phyloP scores from a whole-genome alignment of 2,888 invertebrate genomes.

The Seladonia tumulorum region DNA sequence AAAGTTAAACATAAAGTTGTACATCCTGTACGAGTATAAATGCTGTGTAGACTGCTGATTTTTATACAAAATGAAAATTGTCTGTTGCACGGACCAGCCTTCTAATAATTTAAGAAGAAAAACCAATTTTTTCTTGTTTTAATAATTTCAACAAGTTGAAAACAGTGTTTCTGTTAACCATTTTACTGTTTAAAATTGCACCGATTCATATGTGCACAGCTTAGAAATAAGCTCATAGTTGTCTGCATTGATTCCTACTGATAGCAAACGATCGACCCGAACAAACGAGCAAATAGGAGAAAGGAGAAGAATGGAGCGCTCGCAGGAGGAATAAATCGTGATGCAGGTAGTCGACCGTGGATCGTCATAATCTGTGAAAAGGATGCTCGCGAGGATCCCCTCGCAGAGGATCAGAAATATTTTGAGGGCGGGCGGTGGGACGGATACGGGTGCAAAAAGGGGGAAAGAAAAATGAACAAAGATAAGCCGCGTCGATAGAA shows the following conservation, averaged over 20 bases:
- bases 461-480: conserved; percentile 36
- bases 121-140: no score
- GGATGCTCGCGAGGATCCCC: not conserved
- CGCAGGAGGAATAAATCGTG: not conserved
- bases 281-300: not conserved
- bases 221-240: not conserved
- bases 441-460: not conserved
- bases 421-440: not conserved
- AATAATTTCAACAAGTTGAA: no score
- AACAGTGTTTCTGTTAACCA: no score
- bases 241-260: not conserved
- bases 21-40: no score
- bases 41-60: no score
- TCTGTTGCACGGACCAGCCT: no score
- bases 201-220: no score
- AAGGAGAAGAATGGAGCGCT: not conserved
- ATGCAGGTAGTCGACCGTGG: not conserved
- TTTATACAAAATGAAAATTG: no score
- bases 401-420: conserved; percentile 3
- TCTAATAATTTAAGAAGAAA: no score
- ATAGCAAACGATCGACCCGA: not conserved
- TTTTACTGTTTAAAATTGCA: no score
- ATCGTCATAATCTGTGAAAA: conserved; percentile 5
- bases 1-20: no score
- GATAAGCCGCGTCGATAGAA: conserved; percentile 48